Evolutionary conservation across 2,888 invertebrate genomes (phyloP).

Genomic region (Mythimna loreyi): DNA sequence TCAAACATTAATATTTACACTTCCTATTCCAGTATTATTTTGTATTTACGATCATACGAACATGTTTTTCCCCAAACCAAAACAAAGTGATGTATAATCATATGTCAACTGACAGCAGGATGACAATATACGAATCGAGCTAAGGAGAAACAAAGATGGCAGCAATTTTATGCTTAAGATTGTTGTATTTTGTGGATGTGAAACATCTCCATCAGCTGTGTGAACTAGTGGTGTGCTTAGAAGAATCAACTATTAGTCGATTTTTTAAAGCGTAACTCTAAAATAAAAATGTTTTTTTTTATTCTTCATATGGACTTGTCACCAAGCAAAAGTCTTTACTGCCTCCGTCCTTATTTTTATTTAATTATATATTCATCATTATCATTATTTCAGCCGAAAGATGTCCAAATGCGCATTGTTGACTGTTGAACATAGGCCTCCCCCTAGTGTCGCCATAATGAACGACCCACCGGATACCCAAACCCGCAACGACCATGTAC

Average conservation of each 20-base stretch:
- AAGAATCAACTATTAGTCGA: constrained; percentile 1
- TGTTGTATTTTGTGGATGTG: accelerated
- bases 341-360: too few species aligned
- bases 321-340: neutral
- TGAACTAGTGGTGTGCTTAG: neutral
- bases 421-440: too few species aligned
- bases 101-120: constrained; percentile 41
- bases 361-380: too few species aligned
- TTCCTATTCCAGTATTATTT: constrained; percentile 12
- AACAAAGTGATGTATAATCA: constrained; percentile 29
- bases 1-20: constrained; percentile 13
- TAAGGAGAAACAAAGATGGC: constrained; percentile 14
- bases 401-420: too few species aligned
- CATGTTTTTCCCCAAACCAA: constrained; percentile 56
- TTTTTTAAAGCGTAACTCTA: neutral
- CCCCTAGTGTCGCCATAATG: too few species aligned
- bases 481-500: too few species aligned
- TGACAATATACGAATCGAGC: neutral
- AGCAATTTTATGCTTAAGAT: constrained; percentile 3
- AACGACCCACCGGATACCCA: too few species aligned
- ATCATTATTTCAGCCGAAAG: too few species aligned
- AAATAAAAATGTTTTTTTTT: neutral
- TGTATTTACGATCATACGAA: constrained; percentile 43
- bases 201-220: constrained; percentile 48
- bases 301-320: too few species aligned